Evolutionary conservation across 2,888 invertebrate genomes (phyloP).

Genomic region (Papilio elwesi): DNA sequence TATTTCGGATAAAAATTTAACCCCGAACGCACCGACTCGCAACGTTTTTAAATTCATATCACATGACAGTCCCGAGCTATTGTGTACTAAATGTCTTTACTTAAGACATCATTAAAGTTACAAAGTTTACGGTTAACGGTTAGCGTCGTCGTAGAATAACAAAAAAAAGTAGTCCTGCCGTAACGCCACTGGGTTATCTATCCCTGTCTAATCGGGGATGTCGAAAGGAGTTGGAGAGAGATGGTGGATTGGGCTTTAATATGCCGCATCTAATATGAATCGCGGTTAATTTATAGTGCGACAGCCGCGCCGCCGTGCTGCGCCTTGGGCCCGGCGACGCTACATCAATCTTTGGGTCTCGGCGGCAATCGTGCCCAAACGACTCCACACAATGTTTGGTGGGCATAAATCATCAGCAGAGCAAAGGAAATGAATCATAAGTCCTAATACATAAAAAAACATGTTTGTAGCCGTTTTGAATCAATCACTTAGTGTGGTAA

Average conservation of each 20-base stretch:
- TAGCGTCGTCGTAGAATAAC: conserved; percentile 70
- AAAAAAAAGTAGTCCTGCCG: conserved; percentile 74
- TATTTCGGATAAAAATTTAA: neutral
- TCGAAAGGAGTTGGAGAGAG: conserved; percentile 63
- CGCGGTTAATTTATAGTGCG: conserved; percentile 81
- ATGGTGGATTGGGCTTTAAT: conserved; percentile 69
- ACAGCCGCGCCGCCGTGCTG: conserved; percentile 72
- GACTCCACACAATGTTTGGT: conserved; percentile 46
- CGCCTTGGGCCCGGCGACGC: conserved; percentile 62
- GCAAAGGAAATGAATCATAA: conserved; percentile 45
- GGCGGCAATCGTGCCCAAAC: conserved; percentile 58
- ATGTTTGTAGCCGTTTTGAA: conserved; percentile 18
- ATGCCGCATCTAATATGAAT: conserved; percentile 73
- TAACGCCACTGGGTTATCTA: conserved; percentile 59
- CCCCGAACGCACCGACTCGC: neutral
- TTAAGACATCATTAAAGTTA: conserved; percentile 70
- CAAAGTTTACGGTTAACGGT: conserved; percentile 75
- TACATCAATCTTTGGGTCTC: conserved; percentile 74
- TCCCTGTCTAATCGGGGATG: conserved; percentile 68
- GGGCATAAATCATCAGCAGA: conserved; percentile 63
- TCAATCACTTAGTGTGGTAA: neutral
- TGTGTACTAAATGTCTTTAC: conserved; percentile 57
- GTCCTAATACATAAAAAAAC: conserved; percentile 29
- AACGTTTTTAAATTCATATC: conserved; percentile 42
- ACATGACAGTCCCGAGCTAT: conserved; percentile 43